Evolutionary conservation across 2,113 vertebrate species (phyloP), one percentile per base, ranked within the genome.

Genomic region (Fulica atra): DNA sequence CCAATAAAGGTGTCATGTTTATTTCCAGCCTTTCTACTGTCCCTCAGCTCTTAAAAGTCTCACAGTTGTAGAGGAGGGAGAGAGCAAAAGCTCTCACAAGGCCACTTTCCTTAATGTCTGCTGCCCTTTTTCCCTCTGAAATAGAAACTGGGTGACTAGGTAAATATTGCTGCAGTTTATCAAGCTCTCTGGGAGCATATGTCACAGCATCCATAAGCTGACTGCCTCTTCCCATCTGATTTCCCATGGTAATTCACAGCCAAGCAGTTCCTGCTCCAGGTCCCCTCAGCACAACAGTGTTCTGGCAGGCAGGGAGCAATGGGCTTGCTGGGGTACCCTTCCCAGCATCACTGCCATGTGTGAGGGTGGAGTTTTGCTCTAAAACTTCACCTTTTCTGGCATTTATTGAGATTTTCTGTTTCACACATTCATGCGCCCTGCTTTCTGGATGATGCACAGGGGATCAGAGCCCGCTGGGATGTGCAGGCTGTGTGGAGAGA

Each of bases 41-140:
- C 71, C 66, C 77, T 89, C 54, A 29, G 64, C 53, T 70, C 13
- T 73, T 82, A 35, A 54, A 66, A 82, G 12, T 59, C 57, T 79
- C 61, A 25, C 15, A 50, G 16, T 33, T 81, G 36, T n/a, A 80
- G 74, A 66, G 2, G 17, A 76, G 28, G 59, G 26, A 86, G 42
- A 26, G 36, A 74, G 59, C 84, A 29, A 8, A 72, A 66, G 57
- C 40, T 85, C 70, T 91, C 61, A 31, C 6, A 72, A 46, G 66
- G n/a, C 73, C 42, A 36, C 69, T 89, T 79, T n/a, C 59, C 42
- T 86, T 70, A 73, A 51, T 24, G 7, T 76, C 93, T 81, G 48
- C 38, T 96, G 85, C 77, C 71, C 69, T 86, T 86, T 90, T 44
- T 2, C 44, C 29, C 53, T 76, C 61, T 92, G 95, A 80, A 93